These are phyloP conservation scores for Yoshiicerus persimilis DNA, from an alignment of 1,140 invertebrate species.

Conservation along the genomic window DNA sequence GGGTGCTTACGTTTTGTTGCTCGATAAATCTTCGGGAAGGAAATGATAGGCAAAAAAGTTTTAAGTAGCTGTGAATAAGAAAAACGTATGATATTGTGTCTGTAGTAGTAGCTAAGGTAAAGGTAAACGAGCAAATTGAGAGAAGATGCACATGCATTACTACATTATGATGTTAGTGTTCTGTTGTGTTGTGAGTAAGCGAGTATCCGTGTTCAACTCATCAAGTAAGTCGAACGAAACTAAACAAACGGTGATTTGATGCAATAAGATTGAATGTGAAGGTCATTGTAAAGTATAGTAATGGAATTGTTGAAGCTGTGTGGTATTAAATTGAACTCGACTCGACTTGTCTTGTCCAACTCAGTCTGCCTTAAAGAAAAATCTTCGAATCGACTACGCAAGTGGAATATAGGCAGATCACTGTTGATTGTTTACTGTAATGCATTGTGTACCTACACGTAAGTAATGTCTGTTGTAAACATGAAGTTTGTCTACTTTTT, in stretches of 20 bases:
- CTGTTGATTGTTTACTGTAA: neutral
- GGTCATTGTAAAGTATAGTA: neutral
- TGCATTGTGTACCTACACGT: neutral
- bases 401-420: neutral
- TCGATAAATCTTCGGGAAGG: neutral
- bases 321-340: constrained; percentile 2
- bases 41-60: neutral
- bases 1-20: neutral
- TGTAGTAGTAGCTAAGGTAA: neutral
- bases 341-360: neutral
- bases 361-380: neutral
- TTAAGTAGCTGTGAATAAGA: neutral
- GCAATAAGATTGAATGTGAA: constrained; percentile 7
- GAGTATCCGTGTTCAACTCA: neutral
- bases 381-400: neutral
- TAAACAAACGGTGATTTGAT: neutral
- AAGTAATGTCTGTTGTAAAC: neutral
- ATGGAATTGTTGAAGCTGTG: neutral
- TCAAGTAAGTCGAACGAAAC: neutral
- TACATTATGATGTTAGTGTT: no score
- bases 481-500: constrained; percentile 8
- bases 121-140: neutral
- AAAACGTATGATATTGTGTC: neutral
- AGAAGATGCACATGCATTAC: neutral
- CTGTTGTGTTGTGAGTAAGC: neutral